Evolutionary conservation across 2,113 vertebrate genomes (phyloP).

Genomic region (Sebastes schlegelii): DNA sequence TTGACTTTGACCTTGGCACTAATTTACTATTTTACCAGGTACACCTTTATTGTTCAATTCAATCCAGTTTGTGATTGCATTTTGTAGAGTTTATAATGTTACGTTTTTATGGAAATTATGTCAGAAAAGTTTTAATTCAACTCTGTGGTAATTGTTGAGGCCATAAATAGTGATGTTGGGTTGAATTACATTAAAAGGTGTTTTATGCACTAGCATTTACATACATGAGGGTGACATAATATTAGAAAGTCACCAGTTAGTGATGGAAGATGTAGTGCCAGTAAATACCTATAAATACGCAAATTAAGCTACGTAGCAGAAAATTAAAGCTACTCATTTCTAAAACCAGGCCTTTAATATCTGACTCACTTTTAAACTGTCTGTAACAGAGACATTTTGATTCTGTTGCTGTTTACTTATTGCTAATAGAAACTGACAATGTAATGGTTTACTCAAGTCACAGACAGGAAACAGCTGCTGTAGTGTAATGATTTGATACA

Average conservation of each 20-base stretch:
- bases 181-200: background rate
- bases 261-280: background rate
- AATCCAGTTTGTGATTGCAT: background rate
- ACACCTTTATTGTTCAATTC: background rate
- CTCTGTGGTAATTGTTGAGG: background rate
- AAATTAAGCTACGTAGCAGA: background rate
- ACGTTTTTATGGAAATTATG: too few relatives aligned
- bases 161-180: background rate
- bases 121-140: background rate
- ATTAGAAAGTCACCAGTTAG: background rate
- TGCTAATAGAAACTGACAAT: background rate
- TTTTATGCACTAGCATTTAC: background rate
- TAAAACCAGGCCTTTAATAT: background rate
- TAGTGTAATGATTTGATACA: background rate
- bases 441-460: background rate
- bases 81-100: too few relatives aligned
- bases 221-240: background rate
- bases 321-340: background rate
- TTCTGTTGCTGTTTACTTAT: background rate
- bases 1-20: background rate
- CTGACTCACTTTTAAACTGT: background rate
- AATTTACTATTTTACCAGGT: background rate
- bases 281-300: background rate
- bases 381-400: background rate
- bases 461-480: background rate